A percentile compares a stretch with the other conserved stretches of the same genome.
Evolutionary conservation across 2,888 invertebrate species (phyloP).

Genomic region (Erpobdella octoculata): DNA sequence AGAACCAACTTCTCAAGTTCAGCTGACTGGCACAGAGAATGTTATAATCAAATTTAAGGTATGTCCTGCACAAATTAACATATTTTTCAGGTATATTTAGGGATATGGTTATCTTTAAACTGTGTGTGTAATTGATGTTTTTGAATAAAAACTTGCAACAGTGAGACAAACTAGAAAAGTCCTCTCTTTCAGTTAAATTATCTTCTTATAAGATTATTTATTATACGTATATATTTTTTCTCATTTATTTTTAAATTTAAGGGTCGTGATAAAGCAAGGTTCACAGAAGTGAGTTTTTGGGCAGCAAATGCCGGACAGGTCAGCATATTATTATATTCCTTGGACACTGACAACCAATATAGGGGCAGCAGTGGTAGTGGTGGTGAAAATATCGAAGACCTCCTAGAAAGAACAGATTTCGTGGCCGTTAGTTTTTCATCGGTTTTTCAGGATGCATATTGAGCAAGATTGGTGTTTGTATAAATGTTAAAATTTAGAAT

Average conservation of each 20-base stretch:
- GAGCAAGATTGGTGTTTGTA: too few relatives aligned
- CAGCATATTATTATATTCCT: neutral
- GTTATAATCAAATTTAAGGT: slow-evolving; percentile 21
- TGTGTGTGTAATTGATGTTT: neutral
- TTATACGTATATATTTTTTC: neutral
- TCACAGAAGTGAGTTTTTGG: slow-evolving; percentile 15
- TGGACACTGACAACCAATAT: too few relatives aligned
- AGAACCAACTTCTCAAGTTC: slow-evolving; percentile 5
- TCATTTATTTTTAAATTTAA: neutral
- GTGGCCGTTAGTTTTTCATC: too few relatives aligned
- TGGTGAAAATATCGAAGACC: too few relatives aligned
- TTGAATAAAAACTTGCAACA: neutral
- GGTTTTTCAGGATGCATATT: too few relatives aligned
- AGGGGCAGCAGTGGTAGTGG: too few relatives aligned
- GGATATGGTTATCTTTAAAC: too few relatives aligned
- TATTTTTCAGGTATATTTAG: neutral
- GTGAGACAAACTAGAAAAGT: too few relatives aligned
- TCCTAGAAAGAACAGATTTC: too few relatives aligned
- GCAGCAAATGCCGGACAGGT: slow-evolving; percentile 18
- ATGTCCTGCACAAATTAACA: neutral
- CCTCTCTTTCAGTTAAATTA: too few relatives aligned
- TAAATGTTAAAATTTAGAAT: too few relatives aligned
- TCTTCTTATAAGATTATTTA: neutral
- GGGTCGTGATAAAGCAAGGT: slow-evolving; percentile 3
- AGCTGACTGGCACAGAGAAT: neutral